Conservation (phyloP, 2,888 invertebrate species). For the Zootermopsis nevadensis region DNA sequence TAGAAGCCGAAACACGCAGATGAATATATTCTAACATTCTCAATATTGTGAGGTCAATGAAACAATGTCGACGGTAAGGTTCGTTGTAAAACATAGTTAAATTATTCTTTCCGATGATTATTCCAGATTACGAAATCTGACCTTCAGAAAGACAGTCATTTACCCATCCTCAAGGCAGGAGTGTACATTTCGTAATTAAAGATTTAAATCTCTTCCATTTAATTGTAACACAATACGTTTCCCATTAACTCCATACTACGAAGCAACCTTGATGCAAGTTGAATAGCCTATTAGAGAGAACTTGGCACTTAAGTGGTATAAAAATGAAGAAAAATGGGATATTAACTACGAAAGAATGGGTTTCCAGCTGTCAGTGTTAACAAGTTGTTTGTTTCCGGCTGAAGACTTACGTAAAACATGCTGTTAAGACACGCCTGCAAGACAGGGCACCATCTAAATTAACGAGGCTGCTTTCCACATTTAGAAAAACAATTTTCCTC, state of each 20-base stretch:
- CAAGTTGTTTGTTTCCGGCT: neutral
- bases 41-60: no score
- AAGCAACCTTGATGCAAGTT: neutral
- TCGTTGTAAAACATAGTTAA: no score
- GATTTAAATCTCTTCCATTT: neutral
- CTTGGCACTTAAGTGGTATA: neutral
- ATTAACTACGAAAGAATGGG: neutral
- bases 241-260: neutral
- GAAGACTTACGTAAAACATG: neutral
- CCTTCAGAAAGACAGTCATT: neutral
- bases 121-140: neutral
- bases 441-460: no score
- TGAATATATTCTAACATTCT: no score
- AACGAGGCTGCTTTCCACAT: no score
- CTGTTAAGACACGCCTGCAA: neutral
- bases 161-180: neutral
- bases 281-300: constrained; percentile 12
- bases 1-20: no score
- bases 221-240: neutral
- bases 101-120: no score
- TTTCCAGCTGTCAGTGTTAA: constrained; percentile 1
- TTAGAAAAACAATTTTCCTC: no score
- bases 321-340: neutral
- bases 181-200: neutral
- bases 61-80: no score